Evolutionary conservation across 1,140 invertebrate genomes (phyloP).

Genomic region (Mactra quadrangularis): DNA sequence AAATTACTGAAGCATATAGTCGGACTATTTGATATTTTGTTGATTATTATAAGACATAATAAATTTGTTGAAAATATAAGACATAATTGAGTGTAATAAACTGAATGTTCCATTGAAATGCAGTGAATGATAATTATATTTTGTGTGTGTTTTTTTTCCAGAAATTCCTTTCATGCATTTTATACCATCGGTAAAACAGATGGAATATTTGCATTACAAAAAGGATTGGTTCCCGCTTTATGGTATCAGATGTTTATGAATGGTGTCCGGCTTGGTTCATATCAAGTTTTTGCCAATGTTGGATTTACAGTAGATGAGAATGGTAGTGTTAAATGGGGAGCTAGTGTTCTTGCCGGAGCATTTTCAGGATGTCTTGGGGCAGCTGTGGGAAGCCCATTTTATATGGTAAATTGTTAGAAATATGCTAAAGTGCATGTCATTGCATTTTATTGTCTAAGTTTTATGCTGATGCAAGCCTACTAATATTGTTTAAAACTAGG

Average conservation of each 20-base stretch:
- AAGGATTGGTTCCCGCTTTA: slow-evolving; percentile 93
- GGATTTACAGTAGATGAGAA: slow-evolving; percentile 88
- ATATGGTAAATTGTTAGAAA: slow-evolving; percentile 89
- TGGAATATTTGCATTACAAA: slow-evolving; percentile 92
- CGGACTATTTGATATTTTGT: no score
- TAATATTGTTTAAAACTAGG: no score
- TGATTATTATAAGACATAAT: no score
- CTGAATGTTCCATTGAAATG: no score
- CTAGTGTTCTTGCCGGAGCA: slow-evolving; percentile 89
- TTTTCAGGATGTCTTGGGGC: slow-evolving; percentile 91
- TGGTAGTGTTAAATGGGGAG: slow-evolving; percentile 88
- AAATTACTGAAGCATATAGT: no score
- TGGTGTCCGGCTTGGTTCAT: slow-evolving; percentile 89
- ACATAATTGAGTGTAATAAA: no score
- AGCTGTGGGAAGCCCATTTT: slow-evolving; percentile 91
- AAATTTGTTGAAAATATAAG: no score
- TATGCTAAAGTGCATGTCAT: no score
- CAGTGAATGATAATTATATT: no score
- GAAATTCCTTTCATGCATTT: slow-evolving; percentile 89
- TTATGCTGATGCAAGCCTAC: no score
- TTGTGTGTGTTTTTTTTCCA: slow-evolving; percentile 86
- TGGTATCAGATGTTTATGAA: slow-evolving; percentile 90
- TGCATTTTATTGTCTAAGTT: no score
- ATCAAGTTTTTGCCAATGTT: slow-evolving; percentile 89
- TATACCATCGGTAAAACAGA: slow-evolving; percentile 88